phyloP scores from a whole-genome alignment of 2,797 vertebrate genomes.

The Chlorospingus semifuscus region DNA sequence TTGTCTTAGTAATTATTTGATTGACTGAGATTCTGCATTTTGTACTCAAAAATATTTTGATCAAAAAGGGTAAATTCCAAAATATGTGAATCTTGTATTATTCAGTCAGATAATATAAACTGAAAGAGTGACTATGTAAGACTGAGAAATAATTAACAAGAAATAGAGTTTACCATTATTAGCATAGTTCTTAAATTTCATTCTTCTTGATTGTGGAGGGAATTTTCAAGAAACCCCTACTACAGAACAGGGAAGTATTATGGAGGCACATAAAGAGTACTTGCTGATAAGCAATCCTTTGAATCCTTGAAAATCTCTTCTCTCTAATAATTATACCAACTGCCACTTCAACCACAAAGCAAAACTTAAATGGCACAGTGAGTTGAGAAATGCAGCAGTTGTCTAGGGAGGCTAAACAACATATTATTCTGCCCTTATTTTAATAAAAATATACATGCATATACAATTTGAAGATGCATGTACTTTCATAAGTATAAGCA shows the following conservation, averaged over 20 bases:
- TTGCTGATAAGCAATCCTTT: not conserved
- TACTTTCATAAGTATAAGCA: not conserved
- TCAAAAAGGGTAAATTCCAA: not conserved
- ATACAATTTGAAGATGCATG: not conserved
- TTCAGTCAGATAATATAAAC: not conserved
- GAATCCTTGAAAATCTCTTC: not conserved
- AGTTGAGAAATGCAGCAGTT: not conserved
- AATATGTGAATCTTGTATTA: not conserved
- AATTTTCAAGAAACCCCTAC: not conserved
- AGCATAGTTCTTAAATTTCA: not conserved
- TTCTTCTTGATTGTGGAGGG: not conserved
- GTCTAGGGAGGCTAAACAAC: not conserved
- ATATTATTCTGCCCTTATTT: not conserved
- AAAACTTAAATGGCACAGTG: not conserved
- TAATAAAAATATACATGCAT: not conserved
- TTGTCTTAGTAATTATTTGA: not conserved
- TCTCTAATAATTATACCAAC: not conserved
- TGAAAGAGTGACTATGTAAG: not conserved
- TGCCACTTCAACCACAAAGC: not conserved
- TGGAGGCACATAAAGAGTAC: not conserved
- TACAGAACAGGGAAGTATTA: not conserved
- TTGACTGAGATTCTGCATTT: not conserved
- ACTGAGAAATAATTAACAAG: not conserved
- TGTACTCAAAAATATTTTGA: not conserved
- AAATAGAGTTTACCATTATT: not conserved